phyloP scores from a whole-genome alignment of 2,797 vertebrate genomes.

The Anabacerthia variegaticeps region DNA sequence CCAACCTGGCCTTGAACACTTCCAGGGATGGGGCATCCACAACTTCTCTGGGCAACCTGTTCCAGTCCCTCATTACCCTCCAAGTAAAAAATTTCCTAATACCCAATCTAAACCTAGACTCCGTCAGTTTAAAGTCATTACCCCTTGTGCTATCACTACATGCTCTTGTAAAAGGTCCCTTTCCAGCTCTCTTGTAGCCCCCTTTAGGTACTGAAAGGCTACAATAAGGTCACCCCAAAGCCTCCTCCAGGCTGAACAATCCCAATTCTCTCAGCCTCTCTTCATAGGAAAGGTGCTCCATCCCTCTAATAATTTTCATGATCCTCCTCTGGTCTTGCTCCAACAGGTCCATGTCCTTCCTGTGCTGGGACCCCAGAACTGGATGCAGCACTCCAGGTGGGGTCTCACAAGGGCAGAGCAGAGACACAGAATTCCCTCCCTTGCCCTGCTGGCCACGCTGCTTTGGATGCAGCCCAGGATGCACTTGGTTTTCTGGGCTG shows the following conservation, averaged over 20 bases:
- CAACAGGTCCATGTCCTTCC: neutral
- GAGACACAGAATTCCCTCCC: neutral
- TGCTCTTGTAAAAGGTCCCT: neutral
- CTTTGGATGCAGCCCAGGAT: neutral
- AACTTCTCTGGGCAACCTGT: neutral
- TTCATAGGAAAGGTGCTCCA: neutral
- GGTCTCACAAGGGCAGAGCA: neutral
- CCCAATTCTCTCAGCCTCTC: neutral
- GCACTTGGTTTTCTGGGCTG: neutral
- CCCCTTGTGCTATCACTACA: neutral
- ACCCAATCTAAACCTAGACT: neutral
- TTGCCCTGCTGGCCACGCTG: neutral
- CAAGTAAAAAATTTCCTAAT: neutral
- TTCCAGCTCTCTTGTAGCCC: neutral
- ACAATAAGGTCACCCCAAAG: neutral
- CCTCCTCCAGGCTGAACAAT: neutral
- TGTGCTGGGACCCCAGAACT: neutral
- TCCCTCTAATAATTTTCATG: neutral
- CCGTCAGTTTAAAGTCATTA: neutral
- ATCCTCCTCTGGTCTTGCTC: neutral
- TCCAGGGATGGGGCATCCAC: neutral
- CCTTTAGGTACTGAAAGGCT: neutral
- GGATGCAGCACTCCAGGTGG: neutral
- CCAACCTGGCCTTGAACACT: neutral
- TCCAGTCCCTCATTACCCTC: neutral